Evolutionary conservation across 2,797 vertebrate genomes (phyloP).

Genomic region (Coccyzus lansbergi): DNA sequence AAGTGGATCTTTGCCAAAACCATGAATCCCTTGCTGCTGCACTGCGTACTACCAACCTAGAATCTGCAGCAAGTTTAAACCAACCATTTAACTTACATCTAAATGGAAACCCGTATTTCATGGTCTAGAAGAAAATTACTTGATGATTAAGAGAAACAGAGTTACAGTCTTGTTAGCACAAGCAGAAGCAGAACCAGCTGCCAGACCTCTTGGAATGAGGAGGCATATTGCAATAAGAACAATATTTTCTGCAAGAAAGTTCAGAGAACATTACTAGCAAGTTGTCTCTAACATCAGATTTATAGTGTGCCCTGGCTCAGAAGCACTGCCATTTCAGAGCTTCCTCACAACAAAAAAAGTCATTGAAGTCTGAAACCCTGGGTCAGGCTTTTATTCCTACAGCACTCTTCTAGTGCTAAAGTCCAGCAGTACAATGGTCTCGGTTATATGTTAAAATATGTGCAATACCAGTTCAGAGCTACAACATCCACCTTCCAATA

Average conservation of each 20-base stretch:
- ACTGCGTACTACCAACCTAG: background rate
- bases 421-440: background rate
- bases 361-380: slow-evolving; percentile 4
- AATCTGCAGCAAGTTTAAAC: background rate
- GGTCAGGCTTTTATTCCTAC: background rate
- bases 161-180: background rate
- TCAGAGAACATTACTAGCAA: slow-evolving; percentile 10
- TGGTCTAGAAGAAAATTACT: background rate
- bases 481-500: background rate
- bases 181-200: background rate
- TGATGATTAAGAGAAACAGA: background rate
- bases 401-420: background rate
- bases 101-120: background rate
- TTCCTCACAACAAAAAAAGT: slow-evolving; percentile 1
- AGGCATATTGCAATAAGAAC: slow-evolving; percentile 13
- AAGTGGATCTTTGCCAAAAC: background rate
- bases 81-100: background rate
- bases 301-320: slow-evolving; percentile 24
- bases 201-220: background rate
- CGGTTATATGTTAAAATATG: background rate
- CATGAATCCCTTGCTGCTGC: background rate
- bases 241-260: slow-evolving; percentile 8
- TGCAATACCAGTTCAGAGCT: background rate
- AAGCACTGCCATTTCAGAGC: slow-evolving; percentile 30
- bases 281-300: slow-evolving; percentile 10